Percentiles rank a stretch among this genome's conserved stretches.
phyloP scores from a whole-genome alignment of 2,888 invertebrate genomes.

The Anoncus sp. region DNA sequence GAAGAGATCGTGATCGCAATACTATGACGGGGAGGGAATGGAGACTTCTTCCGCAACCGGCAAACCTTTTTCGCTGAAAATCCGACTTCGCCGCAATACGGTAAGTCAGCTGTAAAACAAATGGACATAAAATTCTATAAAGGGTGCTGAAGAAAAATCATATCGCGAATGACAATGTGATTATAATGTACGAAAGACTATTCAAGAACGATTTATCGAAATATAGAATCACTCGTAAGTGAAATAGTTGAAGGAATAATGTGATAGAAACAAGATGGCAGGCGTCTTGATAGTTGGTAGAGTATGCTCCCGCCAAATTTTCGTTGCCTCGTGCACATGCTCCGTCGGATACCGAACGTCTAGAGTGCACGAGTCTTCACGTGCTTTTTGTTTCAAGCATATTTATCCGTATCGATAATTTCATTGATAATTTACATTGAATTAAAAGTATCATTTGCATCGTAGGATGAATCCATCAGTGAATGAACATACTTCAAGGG shows the following conservation, averaged over 20 bases:
- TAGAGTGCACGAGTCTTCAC: conserved; percentile 12
- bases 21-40: conserved; percentile 76
- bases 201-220: background rate
- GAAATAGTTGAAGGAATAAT: background rate
- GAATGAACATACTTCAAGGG: background rate
- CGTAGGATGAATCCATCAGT: background rate
- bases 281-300: conserved; percentile 37
- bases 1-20: conserved; percentile 56
- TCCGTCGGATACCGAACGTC: conserved; percentile 68
- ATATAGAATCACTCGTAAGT: background rate
- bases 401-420: background rate
- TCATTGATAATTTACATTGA: background rate
- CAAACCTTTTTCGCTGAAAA: conserved; percentile 73
- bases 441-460: background rate
- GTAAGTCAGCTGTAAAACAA: conserved; percentile 71
- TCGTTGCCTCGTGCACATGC: conserved; percentile 68
- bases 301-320: conserved; percentile 76
- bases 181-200: background rate
- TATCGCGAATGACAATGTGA: conserved; percentile 20
- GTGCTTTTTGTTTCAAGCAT: background rate
- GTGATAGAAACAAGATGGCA: conserved; percentile 14
- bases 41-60: conserved; percentile 72
- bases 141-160: background rate
- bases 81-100: conserved; percentile 74
- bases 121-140: conserved; percentile 9